phyloP scores from a whole-genome alignment of 1,140 invertebrate species.

The Hyphantria cunea region DNA sequence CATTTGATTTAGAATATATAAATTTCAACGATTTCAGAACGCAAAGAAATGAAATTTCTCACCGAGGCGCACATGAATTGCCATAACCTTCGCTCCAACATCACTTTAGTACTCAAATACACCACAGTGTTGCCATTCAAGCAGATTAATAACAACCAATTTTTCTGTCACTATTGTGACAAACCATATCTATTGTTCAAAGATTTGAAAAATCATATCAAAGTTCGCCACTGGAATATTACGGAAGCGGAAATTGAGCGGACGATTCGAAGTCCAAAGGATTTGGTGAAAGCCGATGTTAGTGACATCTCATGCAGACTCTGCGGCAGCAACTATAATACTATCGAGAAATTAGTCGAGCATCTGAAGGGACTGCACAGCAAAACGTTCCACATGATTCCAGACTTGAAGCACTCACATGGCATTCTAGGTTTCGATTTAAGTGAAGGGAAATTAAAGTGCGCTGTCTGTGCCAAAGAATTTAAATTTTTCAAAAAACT shows the following conservation, averaged over 20 bases:
- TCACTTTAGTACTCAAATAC: constrained; percentile 27
- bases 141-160: constrained; percentile 26
- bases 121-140: constrained; percentile 23
- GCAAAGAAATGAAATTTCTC: no score
- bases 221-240: constrained; percentile 7
- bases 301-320: constrained; percentile 28
- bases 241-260: constrained; percentile 10
- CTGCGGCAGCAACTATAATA: constrained; percentile 2
- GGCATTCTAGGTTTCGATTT: constrained; percentile 28
- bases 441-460: constrained; percentile 21
- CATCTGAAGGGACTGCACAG: not conserved
- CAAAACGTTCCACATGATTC: constrained; percentile 1
- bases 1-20: no score
- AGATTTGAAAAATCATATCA: constrained; percentile 21
- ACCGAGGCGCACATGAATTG: no score
- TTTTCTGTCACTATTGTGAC: constrained; percentile 27
- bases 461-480: constrained; percentile 23
- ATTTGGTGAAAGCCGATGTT: constrained; percentile 28
- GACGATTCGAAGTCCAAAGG: constrained; percentile 19
- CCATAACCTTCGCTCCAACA: constrained; percentile 23
- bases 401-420: constrained; percentile 15
- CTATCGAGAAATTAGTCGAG: constrained; percentile 15
- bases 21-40: no score
- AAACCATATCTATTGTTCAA: constrained; percentile 17
- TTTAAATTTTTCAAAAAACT: constrained; percentile 33